Evolutionary conservation across 2,113 vertebrate species (phyloP), one percentile per base, ranked within the genome.

Genomic region (Xiphias gladius): DNA sequence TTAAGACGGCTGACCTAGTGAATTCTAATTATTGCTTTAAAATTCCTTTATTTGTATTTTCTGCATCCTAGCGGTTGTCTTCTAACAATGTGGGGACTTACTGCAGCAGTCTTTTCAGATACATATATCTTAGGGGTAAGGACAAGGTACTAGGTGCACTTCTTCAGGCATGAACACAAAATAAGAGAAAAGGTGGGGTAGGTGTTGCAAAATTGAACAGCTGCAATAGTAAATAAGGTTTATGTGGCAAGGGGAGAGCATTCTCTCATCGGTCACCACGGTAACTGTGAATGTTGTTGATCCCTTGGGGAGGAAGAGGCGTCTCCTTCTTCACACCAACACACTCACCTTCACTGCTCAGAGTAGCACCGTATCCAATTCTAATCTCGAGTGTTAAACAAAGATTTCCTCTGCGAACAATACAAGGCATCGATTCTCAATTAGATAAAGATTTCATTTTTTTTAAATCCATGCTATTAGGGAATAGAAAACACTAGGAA

Each of bases 181-280:
- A 94, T 92, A 91, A 87, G 86, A 88, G 84, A 91, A 89, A 94
- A 90, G 85, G 89, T 93, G 88, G 85, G 83, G 73, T 74, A 84
- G 89, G 82, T 94, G 86, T 88, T 92, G 93, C 91, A 93, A 93
- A 95, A 94, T 94, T 94, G 90, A 96, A 93, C 93, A 95, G 93
- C 93, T 93, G 92, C 86, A 90, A 94, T 88, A 93, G 93, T 95
- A 94, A 95, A 96, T 94, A 94, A 94, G 90, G 88, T 95, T 95
- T 94, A 95, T 96, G 94, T 94, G 94, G 90, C 92, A 94, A 84
- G 86, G 87, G 79, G 83, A 89, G 92, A 86, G 85, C 76, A 89
- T 90, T 88, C 79, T 87, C 89, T 93, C 93, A 89, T 95, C 88
- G 83, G 93, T 95, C 91, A 92, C 90, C 89, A 92, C 81, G 82